Conservation (phyloP, 2,888 invertebrate species). For the Apodemia hepburni region DNA sequence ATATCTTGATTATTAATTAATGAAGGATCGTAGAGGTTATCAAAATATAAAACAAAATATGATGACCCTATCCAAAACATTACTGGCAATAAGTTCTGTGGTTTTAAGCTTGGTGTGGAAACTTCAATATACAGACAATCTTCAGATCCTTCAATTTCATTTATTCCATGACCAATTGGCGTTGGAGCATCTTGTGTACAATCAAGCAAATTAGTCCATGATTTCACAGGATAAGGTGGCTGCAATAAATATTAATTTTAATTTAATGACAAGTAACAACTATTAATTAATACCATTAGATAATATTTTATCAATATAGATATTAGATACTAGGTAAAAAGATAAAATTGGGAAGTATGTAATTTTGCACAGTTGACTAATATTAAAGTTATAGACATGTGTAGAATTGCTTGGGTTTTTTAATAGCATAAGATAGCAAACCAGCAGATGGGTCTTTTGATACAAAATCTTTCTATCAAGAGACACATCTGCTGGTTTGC, state of each 20-base stretch:
- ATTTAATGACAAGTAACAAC: not conserved
- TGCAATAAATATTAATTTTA: conserved; percentile 37
- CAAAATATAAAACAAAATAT: conserved; percentile 46
- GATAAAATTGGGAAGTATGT: too few species aligned
- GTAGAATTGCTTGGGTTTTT: too few species aligned
- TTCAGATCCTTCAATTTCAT: conserved; percentile 49
- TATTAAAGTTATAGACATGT: too few species aligned
- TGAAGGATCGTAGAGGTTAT: conserved; percentile 53
- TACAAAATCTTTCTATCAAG: too few species aligned
- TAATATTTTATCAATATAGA: too few species aligned
- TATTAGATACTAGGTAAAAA: too few species aligned
- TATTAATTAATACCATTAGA: not conserved
- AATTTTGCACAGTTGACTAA: too few species aligned
- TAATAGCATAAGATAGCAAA: too few species aligned
- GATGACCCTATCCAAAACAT: conserved; percentile 75
- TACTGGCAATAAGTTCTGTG: conserved; percentile 60
- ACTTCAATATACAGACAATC: conserved; percentile 70
- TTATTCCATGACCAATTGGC: conserved; percentile 32
- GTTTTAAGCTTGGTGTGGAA: conserved; percentile 48
- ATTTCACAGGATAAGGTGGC: conserved; percentile 52
- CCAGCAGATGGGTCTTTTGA: too few species aligned
- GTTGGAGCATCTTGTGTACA: conserved; percentile 32
- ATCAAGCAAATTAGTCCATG: conserved; percentile 47
- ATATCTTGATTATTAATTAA: conserved; percentile 52
- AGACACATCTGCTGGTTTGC: too few species aligned